Percentiles rank a stretch among this genome's conserved stretches.
Evolutionary conservation across 1,140 invertebrate species (phyloP).

Genomic region (Watersipora subatra): DNA sequence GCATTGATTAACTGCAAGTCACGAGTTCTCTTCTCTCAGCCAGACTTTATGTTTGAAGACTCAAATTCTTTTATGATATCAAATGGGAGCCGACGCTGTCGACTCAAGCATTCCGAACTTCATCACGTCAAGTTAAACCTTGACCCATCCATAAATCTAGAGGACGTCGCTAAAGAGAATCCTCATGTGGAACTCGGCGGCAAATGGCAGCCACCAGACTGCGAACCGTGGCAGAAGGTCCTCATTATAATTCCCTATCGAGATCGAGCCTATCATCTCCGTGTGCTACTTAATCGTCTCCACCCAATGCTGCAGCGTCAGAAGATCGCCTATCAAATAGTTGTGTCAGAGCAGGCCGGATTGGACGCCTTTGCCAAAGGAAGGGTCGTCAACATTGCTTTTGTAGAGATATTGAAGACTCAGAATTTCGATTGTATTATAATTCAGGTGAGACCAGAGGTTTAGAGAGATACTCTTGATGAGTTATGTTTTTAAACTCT

Average conservation of each 20-base stretch:
- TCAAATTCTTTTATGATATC: not conserved
- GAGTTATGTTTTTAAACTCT: too few relatives aligned
- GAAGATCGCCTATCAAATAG: slow-evolving; percentile 30
- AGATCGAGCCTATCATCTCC: slow-evolving; percentile 38
- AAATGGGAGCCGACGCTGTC: not conserved
- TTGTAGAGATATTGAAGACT: slow-evolving; percentile 24
- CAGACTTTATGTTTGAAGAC: not conserved
- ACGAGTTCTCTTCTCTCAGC: not conserved
- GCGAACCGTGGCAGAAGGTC: slow-evolving; percentile 53
- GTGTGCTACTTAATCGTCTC: slow-evolving; percentile 26
- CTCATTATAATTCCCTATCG: slow-evolving; percentile 36
- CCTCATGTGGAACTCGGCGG: slow-evolving; percentile 47
- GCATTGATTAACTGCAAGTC: not conserved
- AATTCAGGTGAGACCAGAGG: too few relatives aligned
- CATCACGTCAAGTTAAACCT: not conserved
- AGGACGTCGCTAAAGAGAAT: slow-evolving; percentile 7
- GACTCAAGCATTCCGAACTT: not conserved
- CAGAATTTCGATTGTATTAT: slow-evolving; percentile 32
- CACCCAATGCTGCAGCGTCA: slow-evolving; percentile 33
- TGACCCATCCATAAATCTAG: not conserved
- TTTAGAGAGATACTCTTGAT: too few relatives aligned
- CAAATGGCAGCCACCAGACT: slow-evolving; percentile 56
- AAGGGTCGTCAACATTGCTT: slow-evolving; percentile 35
- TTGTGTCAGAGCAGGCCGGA: slow-evolving; percentile 33
- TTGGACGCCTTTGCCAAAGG: slow-evolving; percentile 30